A percentile compares a stretch with the other conserved stretches of the same genome.
Evolutionary conservation across 2,888 invertebrate genomes (phyloP).

Genomic region (Ctenicera cuprea): DNA sequence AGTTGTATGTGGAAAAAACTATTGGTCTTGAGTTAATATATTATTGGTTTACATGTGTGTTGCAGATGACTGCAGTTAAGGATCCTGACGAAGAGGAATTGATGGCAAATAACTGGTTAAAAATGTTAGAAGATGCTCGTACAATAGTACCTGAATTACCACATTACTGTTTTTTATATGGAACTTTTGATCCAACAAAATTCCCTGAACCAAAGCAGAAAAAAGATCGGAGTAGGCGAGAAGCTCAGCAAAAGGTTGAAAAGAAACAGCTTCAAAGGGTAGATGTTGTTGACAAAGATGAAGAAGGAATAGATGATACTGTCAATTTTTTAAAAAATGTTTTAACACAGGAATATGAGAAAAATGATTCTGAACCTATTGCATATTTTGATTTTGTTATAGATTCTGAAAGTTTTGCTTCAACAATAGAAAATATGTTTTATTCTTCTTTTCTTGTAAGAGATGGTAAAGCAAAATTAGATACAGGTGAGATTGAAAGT

Average conservation of each 20-base stretch:
- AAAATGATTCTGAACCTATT: constrained; percentile 71
- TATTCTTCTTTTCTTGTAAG: constrained; percentile 79
- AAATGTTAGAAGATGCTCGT: constrained; percentile 63
- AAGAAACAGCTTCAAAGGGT: constrained; percentile 74
- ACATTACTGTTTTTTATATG: constrained; percentile 70
- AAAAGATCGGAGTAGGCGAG: constrained; percentile 65
- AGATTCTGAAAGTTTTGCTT: constrained; percentile 77
- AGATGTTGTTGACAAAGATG: constrained; percentile 73
- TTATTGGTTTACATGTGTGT: neutral
- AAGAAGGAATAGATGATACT: constrained; percentile 76
- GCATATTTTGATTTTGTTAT: constrained; percentile 78
- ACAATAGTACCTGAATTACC: constrained; percentile 67
- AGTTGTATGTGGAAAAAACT: constrained; percentile 69
- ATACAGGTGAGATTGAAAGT: constrained; percentile 69
- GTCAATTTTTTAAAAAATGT: constrained; percentile 74
- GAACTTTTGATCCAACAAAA: constrained; percentile 70
- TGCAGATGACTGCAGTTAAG: constrained; percentile 28
- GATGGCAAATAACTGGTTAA: constrained; percentile 69
- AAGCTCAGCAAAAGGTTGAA: constrained; percentile 65
- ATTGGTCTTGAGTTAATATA: neutral
- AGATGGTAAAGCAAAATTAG: constrained; percentile 75
- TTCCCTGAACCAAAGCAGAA: constrained; percentile 66
- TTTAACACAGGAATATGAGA: constrained; percentile 71
- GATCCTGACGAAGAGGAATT: constrained; percentile 61
- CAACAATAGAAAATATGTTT: constrained; percentile 80